phyloP scores from a whole-genome alignment of 2,797 vertebrate species.

The Pseudochirops corinnae region DNA sequence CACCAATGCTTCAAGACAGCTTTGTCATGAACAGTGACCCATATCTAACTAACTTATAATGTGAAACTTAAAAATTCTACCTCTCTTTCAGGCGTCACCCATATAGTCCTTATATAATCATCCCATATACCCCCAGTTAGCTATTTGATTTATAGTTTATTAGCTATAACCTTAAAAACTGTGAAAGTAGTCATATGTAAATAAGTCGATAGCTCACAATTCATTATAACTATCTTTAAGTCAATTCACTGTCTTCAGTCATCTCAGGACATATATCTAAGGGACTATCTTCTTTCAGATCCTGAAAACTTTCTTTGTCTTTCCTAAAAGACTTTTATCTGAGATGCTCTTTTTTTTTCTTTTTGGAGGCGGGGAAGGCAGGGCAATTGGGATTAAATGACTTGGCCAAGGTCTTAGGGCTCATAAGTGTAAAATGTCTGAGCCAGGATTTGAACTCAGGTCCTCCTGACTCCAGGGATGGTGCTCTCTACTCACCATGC shows the following conservation, averaged over 20 bases:
- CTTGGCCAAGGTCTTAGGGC: too few species aligned
- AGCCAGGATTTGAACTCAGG: too few species aligned
- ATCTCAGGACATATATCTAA: neutral
- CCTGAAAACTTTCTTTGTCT: neutral
- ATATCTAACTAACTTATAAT: neutral
- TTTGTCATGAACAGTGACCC: neutral
- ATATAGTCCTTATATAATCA: neutral
- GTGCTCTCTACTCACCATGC: too few species aligned
- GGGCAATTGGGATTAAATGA: too few species aligned
- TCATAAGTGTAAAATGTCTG: too few species aligned
- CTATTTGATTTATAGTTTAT: neutral
- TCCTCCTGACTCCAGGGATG: too few species aligned
- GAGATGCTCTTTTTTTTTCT: too few species aligned
- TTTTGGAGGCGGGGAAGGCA: too few species aligned
- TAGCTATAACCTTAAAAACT: neutral
- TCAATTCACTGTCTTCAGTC: neutral
- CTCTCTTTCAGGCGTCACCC: neutral
- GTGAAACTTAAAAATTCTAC: neutral
- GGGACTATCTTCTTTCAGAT: neutral
- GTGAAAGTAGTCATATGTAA: neutral
- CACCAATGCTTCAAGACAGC: neutral
- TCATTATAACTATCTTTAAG: neutral
- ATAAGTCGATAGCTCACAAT: neutral
- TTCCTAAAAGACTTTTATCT: neutral
- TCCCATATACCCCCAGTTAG: neutral